A percentile compares a stretch with the other conserved stretches of the same genome.
Evolutionary conservation across 2,797 vertebrate species (phyloP).

Genomic region (Sciaenops ocellatus): DNA sequence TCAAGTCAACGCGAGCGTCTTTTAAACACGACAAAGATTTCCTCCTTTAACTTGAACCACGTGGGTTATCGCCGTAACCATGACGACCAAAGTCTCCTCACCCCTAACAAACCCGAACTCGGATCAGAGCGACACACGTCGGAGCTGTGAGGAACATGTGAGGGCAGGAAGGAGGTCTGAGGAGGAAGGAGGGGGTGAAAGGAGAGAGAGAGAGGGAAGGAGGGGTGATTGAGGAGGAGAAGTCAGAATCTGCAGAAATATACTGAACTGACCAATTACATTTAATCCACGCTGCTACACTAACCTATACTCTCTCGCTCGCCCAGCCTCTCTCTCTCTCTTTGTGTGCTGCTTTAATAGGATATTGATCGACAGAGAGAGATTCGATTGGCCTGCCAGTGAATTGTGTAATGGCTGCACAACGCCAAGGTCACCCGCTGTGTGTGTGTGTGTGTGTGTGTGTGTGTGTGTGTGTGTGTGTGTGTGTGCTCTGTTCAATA

Average conservation of each 20-base stretch:
- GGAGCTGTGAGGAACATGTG: no score
- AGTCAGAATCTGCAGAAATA: conserved; percentile 57
- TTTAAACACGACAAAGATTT: no score
- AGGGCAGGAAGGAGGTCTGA: neutral
- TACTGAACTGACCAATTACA: conserved; percentile 95
- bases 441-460: conserved; percentile 52
- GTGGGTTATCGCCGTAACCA: no score
- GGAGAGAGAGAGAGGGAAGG: neutral
- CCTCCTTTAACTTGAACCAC: no score
- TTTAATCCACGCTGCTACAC: conserved; percentile 91
- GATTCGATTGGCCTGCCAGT: conserved; percentile 95
- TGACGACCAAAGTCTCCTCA: no score
- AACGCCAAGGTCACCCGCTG: conserved; percentile 93
- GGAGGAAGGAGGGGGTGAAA: neutral
- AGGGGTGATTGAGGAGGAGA: conserved; percentile 45
- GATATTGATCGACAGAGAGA: conserved; percentile 98
- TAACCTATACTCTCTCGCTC: conserved; percentile 81
- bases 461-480: conserved; percentile 45
- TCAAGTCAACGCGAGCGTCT: no score
- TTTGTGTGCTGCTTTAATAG: conserved; percentile 91
- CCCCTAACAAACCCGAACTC: no score
- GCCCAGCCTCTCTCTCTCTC: conserved; percentile 48
- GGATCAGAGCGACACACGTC: no score
- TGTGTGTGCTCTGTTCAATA: conserved; percentile 72
- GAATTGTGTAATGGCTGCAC: conserved; percentile 96